Evolutionary conservation across 2,797 vertebrate species (phyloP).

Genomic region (Myotis findleyi): DNA sequence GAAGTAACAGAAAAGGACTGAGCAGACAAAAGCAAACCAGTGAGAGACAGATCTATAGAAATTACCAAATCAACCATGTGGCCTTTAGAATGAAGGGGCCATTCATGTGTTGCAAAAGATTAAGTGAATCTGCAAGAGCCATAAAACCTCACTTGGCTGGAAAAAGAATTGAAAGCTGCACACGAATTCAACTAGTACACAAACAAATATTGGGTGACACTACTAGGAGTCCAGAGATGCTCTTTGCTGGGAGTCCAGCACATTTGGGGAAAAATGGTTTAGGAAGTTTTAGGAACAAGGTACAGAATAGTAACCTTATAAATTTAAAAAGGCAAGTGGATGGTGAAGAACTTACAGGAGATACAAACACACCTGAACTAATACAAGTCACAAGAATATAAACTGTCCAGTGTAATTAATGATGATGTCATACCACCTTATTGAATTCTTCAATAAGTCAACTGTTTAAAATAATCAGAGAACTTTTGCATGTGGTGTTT

Average conservation of each 20-base stretch:
- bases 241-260: constrained; percentile 52
- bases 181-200: constrained; percentile 73
- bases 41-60: constrained; percentile 84
- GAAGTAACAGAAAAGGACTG: constrained; percentile 79
- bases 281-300: constrained; percentile 65
- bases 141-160: constrained; percentile 79
- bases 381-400: constrained; percentile 32
- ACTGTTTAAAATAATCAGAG: neutral
- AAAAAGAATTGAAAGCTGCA: constrained; percentile 79
- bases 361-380: neutral
- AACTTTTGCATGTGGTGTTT: neutral
- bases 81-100: constrained; percentile 84
- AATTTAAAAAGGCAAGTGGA: constrained; percentile 25
- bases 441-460: neutral
- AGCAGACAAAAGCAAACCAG: constrained; percentile 83
- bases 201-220: constrained; percentile 72
- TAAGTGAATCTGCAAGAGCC: constrained; percentile 84
- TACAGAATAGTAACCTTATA: constrained; percentile 47
- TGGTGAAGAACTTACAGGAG: constrained; percentile 25
- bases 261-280: constrained; percentile 65
- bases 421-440: neutral
- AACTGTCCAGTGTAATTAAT: constrained; percentile 1
- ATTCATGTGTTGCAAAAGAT: constrained; percentile 86
- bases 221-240: constrained; percentile 70
- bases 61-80: constrained; percentile 87